Conservation (phyloP, 2,797 vertebrate genomes). For the Hippocampus kuda region DNA sequence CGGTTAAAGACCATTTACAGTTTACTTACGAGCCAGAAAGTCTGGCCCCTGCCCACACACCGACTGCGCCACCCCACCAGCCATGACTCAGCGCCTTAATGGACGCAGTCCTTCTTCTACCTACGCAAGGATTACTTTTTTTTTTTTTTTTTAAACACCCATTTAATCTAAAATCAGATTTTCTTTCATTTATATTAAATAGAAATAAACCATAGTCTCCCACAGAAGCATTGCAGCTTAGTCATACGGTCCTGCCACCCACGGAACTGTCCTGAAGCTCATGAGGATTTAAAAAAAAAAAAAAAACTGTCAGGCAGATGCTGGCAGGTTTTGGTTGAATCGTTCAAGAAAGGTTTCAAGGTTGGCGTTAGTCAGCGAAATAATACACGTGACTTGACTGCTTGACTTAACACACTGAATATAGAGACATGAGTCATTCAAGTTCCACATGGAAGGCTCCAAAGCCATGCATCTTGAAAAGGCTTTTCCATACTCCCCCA, state of each 20-base stretch:
- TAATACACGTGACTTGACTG: background rate
- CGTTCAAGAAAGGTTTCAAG: background rate
- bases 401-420: too few species aligned
- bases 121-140: constrained; percentile 28
- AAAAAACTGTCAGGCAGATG: constrained; percentile 21
- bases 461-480: too few species aligned
- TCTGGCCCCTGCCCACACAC: background rate
- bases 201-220: constrained; percentile 43
- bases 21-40: background rate
- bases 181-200: constrained; percentile 28
- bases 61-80: constrained; percentile 13
- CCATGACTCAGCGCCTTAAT: constrained; percentile 50
- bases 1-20: background rate
- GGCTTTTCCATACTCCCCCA: too few species aligned
- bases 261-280: constrained; percentile 24
- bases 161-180: constrained; percentile 19
- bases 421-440: too few species aligned
- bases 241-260: constrained; percentile 45
- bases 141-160: too few species aligned
- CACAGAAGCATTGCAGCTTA: constrained; percentile 33
- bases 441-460: too few species aligned
- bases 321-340: background rate
- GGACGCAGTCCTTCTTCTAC: constrained; percentile 30
- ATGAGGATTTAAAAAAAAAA: constrained; percentile 30
- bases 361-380: background rate